A percentile compares a stretch with the other conserved stretches of the same genome.
These are phyloP conservation scores for Campodea augens DNA, from an alignment of 1,140 invertebrate genomes.

Conservation along the genomic window DNA sequence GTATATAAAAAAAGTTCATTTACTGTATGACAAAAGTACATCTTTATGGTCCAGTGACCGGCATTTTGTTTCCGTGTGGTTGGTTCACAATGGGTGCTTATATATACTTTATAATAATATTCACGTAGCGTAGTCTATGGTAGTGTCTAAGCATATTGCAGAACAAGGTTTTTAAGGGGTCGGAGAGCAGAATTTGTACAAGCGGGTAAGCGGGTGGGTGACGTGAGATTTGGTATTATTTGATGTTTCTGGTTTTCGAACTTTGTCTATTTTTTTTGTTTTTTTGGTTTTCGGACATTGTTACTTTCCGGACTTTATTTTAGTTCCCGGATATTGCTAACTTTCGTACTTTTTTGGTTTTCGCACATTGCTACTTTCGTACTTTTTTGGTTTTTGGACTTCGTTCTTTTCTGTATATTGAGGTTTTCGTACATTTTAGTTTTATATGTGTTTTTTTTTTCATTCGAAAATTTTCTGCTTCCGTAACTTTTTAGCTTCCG, in stretches of 20 bases:
- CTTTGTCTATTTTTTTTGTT: not conserved
- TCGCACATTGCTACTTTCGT: no score
- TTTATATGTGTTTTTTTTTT: no score
- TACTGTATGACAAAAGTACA: not conserved
- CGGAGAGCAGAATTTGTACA: not conserved
- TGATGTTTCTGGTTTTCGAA: not conserved
- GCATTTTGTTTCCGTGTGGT: not conserved
- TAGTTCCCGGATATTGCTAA: no score
- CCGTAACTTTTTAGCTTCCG: no score
- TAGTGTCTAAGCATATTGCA: not conserved
- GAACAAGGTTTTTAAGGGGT: not conserved
- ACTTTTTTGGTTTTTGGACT: no score
- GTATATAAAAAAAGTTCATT: not conserved
- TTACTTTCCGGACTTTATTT: not conserved
- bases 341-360: no score
- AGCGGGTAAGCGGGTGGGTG: not conserved
- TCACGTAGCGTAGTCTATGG: not conserved
- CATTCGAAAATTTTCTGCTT: no score
- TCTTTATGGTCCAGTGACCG: not conserved
- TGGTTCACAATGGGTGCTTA: not conserved
- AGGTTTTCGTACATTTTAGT: no score
- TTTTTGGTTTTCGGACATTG: not conserved
- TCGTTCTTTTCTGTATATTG: no score
- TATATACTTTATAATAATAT: not conserved
- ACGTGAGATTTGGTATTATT: not conserved